Percentiles rank a stretch among this genome's conserved stretches.
Evolutionary conservation across 2,113 vertebrate species (phyloP).

Genomic region (Ochotona curzoniae): DNA sequence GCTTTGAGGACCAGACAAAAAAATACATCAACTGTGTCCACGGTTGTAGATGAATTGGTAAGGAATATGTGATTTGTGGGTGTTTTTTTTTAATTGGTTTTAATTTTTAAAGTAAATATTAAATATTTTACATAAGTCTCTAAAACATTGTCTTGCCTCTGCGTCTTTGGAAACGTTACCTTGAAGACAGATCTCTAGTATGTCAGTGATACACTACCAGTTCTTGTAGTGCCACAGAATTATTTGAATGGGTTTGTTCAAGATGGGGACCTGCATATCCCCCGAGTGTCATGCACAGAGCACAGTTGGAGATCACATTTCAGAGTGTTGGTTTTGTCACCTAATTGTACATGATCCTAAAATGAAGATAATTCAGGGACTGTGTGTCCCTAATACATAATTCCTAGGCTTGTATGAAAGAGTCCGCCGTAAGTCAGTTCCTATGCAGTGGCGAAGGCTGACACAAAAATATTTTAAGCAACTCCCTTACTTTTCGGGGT

Average conservation of each 20-base stretch:
- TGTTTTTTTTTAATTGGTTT: not conserved
- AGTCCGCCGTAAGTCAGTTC: not conserved
- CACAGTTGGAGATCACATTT: not conserved
- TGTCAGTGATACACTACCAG: not conserved
- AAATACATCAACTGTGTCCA: conserved; percentile 69
- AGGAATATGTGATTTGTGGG: conserved; percentile 51
- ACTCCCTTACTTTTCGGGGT: not conserved
- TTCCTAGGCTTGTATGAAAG: not conserved
- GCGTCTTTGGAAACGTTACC: not conserved
- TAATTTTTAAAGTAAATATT: not conserved
- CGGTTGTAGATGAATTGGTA: conserved; percentile 80
- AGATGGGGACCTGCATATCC: not conserved
- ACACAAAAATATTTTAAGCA: not conserved
- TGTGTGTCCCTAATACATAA: not conserved
- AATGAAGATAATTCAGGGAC: not conserved
- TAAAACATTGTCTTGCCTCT: not conserved
- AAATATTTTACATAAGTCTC: not conserved
- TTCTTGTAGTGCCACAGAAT: not conserved
- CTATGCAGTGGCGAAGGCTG: not conserved
- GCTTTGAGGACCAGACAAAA: conserved; percentile 85
- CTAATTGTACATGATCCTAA: not conserved
- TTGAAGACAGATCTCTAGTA: not conserved
- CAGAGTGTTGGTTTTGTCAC: not conserved
- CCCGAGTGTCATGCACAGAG: not conserved
- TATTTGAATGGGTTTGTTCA: not conserved